These are phyloP conservation scores for Empidonax traillii DNA, from an alignment of 2,113 vertebrate genomes.

Conservation along the genomic window DNA sequence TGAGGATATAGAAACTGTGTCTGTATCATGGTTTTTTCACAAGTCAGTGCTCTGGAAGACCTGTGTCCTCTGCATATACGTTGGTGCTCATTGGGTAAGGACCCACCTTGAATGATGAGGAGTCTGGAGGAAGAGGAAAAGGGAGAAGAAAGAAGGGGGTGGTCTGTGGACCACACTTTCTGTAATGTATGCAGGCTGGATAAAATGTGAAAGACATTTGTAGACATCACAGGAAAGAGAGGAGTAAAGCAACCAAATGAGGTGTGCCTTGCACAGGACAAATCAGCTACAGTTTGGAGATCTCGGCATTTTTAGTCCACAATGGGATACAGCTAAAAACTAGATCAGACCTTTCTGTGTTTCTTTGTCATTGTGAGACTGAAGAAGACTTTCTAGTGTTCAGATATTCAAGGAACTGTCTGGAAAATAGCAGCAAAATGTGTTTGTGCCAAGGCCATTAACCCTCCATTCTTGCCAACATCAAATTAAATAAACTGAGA, in stretches of 20 bases:
- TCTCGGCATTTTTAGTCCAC: not conserved
- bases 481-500: slow-evolving; percentile 59
- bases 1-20: not conserved
- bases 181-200: not conserved
- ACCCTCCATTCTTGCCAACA: slow-evolving; percentile 62
- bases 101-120: not conserved
- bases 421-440: slow-evolving; percentile 48
- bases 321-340: not conserved
- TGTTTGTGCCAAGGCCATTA: slow-evolving; percentile 54
- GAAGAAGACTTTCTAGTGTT: slow-evolving; percentile 12
- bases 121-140: not conserved
- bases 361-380: not conserved
- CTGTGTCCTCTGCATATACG: not conserved
- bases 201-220: not conserved
- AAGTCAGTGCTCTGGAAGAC: not conserved
- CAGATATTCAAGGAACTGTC: slow-evolving; percentile 22
- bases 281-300: not conserved
- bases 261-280: not conserved
- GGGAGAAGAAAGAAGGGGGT: not conserved
- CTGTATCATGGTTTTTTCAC: not conserved
- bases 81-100: not conserved
- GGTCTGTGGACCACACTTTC: not conserved
- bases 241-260: not conserved
- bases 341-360: not conserved
- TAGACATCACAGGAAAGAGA: not conserved